Percentiles rank a stretch among this genome's conserved stretches.
Evolutionary conservation across 2,113 vertebrate genomes (phyloP).

Genomic region (Gorsachius goisagi): DNA sequence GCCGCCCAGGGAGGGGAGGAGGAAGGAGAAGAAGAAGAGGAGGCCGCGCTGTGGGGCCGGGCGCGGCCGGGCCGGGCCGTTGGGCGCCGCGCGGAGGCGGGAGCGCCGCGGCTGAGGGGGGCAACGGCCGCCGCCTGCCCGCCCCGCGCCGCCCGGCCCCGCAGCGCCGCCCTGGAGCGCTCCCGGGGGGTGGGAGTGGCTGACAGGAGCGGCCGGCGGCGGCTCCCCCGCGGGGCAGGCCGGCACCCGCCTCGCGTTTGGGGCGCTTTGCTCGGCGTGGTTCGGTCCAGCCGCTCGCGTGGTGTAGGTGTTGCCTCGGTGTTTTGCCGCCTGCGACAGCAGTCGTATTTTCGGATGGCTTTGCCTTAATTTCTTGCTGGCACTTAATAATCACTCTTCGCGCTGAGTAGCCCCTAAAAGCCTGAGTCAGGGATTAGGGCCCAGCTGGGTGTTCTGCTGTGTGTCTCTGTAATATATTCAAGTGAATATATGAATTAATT

Average conservation of each 20-base stretch:
- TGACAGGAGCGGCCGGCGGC: neutral
- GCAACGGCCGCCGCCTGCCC: neutral
- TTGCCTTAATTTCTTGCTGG: rapidly evolving
- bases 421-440: slow-evolving; percentile 48
- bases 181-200: neutral
- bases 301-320: neutral
- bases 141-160: neutral
- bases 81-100: neutral
- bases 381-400: rapidly evolving
- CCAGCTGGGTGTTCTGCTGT: neutral
- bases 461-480: neutral
- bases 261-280: neutral
- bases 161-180: neutral
- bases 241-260: neutral
- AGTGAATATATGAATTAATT: neutral
- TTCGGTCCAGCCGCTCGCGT: neutral
- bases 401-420: neutral
- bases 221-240: neutral
- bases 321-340: neutral
- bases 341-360: rapidly evolving
- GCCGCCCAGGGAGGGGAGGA: neutral
- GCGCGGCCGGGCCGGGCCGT: neutral
- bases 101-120: neutral
- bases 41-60: neutral
- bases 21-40: neutral